Percentiles rank a stretch among this genome's conserved stretches.
Conservation (phyloP, 2,797 vertebrate species). For the Thalassophryne amazonica region DNA sequence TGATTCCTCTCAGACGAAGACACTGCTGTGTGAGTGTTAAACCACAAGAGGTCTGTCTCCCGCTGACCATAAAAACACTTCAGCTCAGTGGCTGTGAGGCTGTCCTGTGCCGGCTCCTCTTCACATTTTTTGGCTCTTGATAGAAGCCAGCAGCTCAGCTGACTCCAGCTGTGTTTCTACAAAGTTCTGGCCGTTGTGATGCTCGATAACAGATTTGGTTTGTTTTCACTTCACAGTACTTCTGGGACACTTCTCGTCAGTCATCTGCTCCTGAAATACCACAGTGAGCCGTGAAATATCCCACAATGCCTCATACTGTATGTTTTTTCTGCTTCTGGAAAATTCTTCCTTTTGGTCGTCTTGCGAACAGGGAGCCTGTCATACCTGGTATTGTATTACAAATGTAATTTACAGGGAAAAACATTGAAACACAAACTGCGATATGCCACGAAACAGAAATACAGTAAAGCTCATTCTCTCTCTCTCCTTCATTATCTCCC, state of each 20-base stretch:
- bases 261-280: neutral
- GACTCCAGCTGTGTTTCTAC: neutral
- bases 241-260: neutral
- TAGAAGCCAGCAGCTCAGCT: neutral
- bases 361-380: neutral
- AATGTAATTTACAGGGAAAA: too few relatives aligned
- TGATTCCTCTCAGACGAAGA: neutral
- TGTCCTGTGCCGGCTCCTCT: neutral
- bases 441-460: too few relatives aligned
- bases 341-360: neutral
- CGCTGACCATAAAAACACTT: neutral
- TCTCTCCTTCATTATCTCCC: neutral
- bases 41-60: constrained; percentile 52
- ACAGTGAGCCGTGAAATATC: neutral
- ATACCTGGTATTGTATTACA: neutral
- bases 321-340: neutral
- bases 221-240: neutral
- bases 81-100: neutral
- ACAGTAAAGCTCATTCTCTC: too few relatives aligned
- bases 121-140: neutral
- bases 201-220: neutral
- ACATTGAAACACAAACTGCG: too few relatives aligned
- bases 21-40: neutral
- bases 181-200: neutral
- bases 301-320: too few relatives aligned